Evolutionary conservation across 2,888 invertebrate genomes (phyloP).

Genomic region (Clistopyga incitator): DNA sequence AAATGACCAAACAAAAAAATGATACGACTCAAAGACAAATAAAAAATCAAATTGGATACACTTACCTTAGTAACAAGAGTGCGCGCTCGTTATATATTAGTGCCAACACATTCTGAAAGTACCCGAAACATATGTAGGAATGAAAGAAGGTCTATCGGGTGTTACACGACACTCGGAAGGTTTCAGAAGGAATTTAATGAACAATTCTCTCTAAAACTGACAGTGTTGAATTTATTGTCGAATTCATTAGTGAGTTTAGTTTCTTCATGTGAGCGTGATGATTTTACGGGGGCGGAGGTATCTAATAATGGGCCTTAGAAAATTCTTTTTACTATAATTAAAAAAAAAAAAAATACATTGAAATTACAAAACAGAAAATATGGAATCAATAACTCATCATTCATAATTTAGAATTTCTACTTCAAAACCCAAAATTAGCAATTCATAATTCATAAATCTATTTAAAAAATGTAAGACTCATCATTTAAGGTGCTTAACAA

Average conservation of each 20-base stretch:
- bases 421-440: too few relatives aligned
- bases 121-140: background rate
- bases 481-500: too few relatives aligned
- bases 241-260: background rate
- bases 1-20: background rate
- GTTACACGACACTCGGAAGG: background rate
- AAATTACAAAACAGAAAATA: too few relatives aligned
- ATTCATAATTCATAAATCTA: too few relatives aligned
- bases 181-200: background rate
- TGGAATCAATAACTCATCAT: too few relatives aligned
- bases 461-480: too few relatives aligned
- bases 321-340: too few relatives aligned
- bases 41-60: slow-evolving; percentile 53
- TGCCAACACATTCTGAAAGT: slow-evolving; percentile 51
- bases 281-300: too few relatives aligned
- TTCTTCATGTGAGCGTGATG: too few relatives aligned
- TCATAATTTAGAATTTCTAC: too few relatives aligned
- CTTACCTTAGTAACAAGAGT: slow-evolving; percentile 59
- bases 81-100: slow-evolving; percentile 24
- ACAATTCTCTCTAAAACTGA: background rate
- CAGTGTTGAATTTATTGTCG: background rate
- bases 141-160: background rate
- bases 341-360: too few relatives aligned
- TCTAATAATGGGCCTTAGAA: too few relatives aligned
- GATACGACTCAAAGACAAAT: slow-evolving; percentile 1